These are phyloP conservation scores for Bugula neritina DNA, from an alignment of 2,888 invertebrate species.

Conservation along the genomic window DNA sequence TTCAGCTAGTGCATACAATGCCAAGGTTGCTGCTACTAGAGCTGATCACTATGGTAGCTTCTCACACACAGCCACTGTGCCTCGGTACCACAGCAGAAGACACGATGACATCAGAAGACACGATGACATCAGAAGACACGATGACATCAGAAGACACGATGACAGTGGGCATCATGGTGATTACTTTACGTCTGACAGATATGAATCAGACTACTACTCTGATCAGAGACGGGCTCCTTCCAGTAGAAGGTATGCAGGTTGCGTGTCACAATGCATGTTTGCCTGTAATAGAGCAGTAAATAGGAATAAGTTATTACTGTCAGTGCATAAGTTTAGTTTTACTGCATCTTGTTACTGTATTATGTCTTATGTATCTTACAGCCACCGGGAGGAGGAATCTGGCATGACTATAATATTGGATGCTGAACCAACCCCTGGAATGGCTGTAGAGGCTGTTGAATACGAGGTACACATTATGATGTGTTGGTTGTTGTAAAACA, in stretches of 20 bases:
- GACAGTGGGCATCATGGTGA: too few relatives aligned
- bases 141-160: background rate
- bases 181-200: background rate
- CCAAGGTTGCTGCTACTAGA: background rate
- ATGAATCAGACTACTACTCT: constrained; percentile 22
- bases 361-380: too few relatives aligned
- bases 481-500: too few relatives aligned
- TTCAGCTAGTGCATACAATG: constrained; percentile 19
- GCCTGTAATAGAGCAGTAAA: too few relatives aligned
- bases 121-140: background rate
- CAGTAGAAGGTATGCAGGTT: background rate
- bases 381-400: background rate
- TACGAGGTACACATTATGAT: too few relatives aligned
- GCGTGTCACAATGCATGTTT: too few relatives aligned
- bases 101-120: background rate
- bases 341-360: too few relatives aligned
- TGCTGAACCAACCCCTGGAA: constrained; percentile 4
- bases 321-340: too few relatives aligned
- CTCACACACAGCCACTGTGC: constrained; percentile 20
- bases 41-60: background rate
- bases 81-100: background rate
- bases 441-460: constrained; percentile 4
- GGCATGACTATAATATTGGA: constrained; percentile 9
- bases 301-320: too few relatives aligned
- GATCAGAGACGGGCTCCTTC: background rate